Evolutionary conservation across 1,140 invertebrate species (phyloP).

Genomic region (Fopius arisanus): DNA sequence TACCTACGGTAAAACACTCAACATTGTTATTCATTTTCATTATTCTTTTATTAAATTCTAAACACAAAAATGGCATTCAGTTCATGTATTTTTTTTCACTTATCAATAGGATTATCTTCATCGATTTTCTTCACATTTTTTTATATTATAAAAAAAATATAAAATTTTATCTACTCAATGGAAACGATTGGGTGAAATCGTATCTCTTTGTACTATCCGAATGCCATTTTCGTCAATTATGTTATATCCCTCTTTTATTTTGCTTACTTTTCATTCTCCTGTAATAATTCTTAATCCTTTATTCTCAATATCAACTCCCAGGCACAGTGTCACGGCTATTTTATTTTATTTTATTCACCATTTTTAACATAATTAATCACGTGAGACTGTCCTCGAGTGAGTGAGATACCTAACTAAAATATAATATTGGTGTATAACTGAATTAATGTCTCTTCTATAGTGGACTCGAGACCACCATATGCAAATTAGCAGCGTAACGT

Average conservation of each 20-base stretch:
- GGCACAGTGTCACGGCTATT: constrained; percentile 1
- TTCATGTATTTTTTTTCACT: constrained; percentile 39
- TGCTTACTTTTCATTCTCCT: constrained; percentile 10
- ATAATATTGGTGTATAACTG: constrained; percentile 30
- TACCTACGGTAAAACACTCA: constrained; percentile 55
- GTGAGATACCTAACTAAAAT: constrained; percentile 33
- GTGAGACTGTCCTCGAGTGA: constrained; percentile 15
- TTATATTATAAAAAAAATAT: constrained; percentile 64
- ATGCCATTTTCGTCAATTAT: constrained; percentile 63
- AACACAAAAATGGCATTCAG: constrained; percentile 64
- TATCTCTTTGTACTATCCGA: constrained; percentile 64
- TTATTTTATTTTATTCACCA: not conserved
- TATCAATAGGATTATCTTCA: constrained; percentile 56
- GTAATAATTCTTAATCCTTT: not conserved
- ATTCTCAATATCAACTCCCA: not conserved
- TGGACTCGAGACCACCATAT: constrained; percentile 33
- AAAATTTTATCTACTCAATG: constrained; percentile 63
- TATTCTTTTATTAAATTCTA: constrained; percentile 46
- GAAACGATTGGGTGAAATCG: constrained; percentile 55
- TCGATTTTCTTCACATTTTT: constrained; percentile 42
- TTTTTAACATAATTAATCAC: constrained; percentile 8
- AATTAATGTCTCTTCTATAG: constrained; percentile 43
- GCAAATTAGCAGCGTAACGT: constrained; percentile 43
- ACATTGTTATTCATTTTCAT: constrained; percentile 48
- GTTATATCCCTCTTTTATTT: constrained; percentile 42